phyloP scores from a whole-genome alignment of 2,113 vertebrate species.

The Peucedramus taeniatus region DNA sequence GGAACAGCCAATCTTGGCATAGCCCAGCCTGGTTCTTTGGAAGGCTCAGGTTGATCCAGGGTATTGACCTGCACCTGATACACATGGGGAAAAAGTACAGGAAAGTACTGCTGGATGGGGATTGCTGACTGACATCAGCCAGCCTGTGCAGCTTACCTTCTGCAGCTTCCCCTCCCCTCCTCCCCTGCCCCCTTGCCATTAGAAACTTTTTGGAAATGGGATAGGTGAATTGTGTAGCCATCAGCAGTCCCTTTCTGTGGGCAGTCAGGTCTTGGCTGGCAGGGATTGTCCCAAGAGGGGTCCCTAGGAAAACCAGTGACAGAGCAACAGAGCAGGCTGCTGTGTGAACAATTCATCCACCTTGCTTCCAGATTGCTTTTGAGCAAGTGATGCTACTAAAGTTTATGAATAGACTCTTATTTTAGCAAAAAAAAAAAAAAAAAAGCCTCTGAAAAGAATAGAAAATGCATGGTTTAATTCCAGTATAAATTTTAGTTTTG shows the following conservation, averaged over 20 bases:
- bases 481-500: background rate
- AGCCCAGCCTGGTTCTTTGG: background rate
- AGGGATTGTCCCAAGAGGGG: background rate
- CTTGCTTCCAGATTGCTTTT: background rate
- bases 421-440: background rate
- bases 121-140: background rate
- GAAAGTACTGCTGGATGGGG: background rate
- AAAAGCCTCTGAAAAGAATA: background rate
- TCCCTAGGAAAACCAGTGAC: background rate
- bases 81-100: rapidly evolving
- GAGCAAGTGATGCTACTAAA: background rate
- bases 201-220: background rate
- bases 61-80: background rate
- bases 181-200: too few species aligned
- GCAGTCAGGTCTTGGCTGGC: background rate
- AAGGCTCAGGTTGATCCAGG: background rate
- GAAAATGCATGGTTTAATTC: background rate
- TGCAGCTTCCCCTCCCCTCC: background rate
- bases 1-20: rapidly evolving
- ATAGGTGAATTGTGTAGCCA: background rate
- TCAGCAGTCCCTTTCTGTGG: background rate
- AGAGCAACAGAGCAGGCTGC: background rate
- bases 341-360: background rate
- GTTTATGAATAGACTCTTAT: background rate
- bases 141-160: background rate